Percentiles rank a stretch among this genome's conserved stretches.
Conservation (phyloP, 2,888 invertebrate species). For the Xestia ashworthii region DNA sequence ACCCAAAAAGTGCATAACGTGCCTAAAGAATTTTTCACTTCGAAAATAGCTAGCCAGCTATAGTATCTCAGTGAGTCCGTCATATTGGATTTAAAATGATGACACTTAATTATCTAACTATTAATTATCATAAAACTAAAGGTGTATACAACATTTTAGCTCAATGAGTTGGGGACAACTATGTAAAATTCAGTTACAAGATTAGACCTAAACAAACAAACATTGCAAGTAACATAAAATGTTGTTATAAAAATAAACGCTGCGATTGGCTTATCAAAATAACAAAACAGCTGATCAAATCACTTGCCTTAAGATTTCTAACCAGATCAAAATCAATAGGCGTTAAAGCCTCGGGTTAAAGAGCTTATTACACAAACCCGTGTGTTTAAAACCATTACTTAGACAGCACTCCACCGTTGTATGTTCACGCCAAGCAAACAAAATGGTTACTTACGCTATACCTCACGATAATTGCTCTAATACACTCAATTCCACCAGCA, state of each 20-base stretch:
- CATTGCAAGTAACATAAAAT: neutral
- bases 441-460: conserved; percentile 32
- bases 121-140: neutral
- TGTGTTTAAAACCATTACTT: conserved; percentile 36
- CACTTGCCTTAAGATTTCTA: neutral
- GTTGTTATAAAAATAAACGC: neutral
- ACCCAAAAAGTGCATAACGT: no score
- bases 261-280: neutral
- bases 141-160: neutral
- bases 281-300: neutral
- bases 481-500: conserved; percentile 35
- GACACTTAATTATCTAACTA: neutral
- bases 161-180: neutral
- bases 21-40: no score
- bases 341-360: neutral
- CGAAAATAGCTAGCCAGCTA: no score
- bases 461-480: conserved; percentile 51
- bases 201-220: neutral
- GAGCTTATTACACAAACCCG: neutral
- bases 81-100: neutral
- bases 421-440: conserved; percentile 40
- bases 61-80: neutral
- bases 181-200: neutral
- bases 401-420: conserved; percentile 17
- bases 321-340: neutral